These are phyloP conservation scores for Phenacoccus solenopsis DNA, from an alignment of 1,140 invertebrate genomes.

Conservation along the genomic window DNA sequence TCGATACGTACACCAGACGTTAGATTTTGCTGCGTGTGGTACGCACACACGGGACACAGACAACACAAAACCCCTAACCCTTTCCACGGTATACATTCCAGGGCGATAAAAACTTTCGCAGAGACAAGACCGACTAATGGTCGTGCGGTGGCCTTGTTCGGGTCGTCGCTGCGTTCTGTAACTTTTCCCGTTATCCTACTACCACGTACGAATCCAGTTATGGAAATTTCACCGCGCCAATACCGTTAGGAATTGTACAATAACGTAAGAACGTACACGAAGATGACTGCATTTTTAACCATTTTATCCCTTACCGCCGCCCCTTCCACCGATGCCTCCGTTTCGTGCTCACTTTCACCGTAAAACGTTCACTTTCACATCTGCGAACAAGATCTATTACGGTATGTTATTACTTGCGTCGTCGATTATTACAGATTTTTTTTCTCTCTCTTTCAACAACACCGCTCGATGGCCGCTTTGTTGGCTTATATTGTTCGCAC, in stretches of 20 bases:
- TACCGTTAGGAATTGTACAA: slow-evolving; percentile 14
- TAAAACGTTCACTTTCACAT: slow-evolving; percentile 18
- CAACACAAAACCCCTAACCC: no score
- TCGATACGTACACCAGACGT: no score
- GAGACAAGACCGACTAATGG: neutral
- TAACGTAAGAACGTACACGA: slow-evolving; percentile 9
- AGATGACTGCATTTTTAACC: slow-evolving; percentile 16
- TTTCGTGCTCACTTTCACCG: slow-evolving; percentile 10
- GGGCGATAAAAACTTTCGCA: neutral
- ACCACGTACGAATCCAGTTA: slow-evolving; percentile 16
- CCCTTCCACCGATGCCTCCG: neutral
- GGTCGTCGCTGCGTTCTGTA: slow-evolving; percentile 5
- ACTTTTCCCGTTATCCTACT: slow-evolving; percentile 10
- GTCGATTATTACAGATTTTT: slow-evolving; percentile 17
- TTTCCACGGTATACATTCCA: neutral
- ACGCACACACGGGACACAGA: neutral
- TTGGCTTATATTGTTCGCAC: neutral
- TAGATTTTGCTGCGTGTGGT: no score
- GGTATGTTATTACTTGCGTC: slow-evolving; percentile 3
- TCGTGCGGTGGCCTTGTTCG: neutral
- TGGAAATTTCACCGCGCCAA: slow-evolving; percentile 14
- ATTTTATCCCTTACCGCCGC: slow-evolving; percentile 1
- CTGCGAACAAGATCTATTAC: slow-evolving; percentile 10
- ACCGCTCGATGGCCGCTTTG: neutral
- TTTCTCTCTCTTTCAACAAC: slow-evolving; percentile 2